Base-by-base conservation (phyloP, 1,140 invertebrate species). In the Chironomus striatipennis region DNA sequence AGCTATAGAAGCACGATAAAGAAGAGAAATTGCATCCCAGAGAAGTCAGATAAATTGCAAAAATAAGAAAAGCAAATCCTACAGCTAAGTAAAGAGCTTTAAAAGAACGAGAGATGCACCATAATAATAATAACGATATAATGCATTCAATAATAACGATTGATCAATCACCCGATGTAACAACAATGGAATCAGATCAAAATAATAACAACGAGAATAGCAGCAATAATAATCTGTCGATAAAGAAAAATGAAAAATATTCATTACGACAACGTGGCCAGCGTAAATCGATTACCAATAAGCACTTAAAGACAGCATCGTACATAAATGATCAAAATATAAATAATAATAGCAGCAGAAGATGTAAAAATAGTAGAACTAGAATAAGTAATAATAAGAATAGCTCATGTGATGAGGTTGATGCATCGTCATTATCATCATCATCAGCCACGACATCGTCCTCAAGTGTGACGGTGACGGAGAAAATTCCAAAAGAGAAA, bases 231-330 rank as follows among this genome's bases (percentile, higher is more conserved):
- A 70, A 70, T 70, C 65, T 70, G 65, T 70, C 65, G 65, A 70
- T 70, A 18, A 70, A 70, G 17, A 70, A 70, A 18, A 74, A 74
- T 4, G 81, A 82, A 73, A 82, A 82, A 73, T 82, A 82, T 74
- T 81, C 81, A 1, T 74, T 82, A 42, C 79, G 81, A 1, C 81
- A 82, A 73, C 77, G 81, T 24, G 79, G 80, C 24, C 80, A 79
- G 43, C 78, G 77, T 34, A 43, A 74, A 75, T 57, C 70, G 43
- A 74, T 65, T 18, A 65, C 34, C 7, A 9, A 73, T 64, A 42
- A 57, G 42, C 73, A 34, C 15, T 17, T 20, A 42, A 20, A 57
- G 20, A 72, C 18, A 21, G 17, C 34, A 12, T 42, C 70, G 18
- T n/a, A 73, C 72, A 34, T 42, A 17, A 34, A 34, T 5, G 10